phyloP scores from a whole-genome alignment of 2,113 vertebrate genomes.

The Crocuta crocuta region DNA sequence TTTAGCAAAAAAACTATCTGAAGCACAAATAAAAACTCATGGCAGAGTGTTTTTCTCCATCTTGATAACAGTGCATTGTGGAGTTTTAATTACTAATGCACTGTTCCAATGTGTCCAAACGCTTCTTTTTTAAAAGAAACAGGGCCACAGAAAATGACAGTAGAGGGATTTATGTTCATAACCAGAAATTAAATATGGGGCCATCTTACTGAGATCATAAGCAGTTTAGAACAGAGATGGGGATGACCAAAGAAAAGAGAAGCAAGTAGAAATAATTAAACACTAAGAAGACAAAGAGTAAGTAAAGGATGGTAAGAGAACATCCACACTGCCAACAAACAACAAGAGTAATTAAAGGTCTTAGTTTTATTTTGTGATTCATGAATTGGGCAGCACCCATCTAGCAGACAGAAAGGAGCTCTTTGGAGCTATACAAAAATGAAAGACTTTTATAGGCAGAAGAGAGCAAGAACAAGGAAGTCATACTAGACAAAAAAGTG shows the following conservation, averaged over 20 bases:
- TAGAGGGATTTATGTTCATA: neutral
- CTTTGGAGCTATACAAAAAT: neutral
- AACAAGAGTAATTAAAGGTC: neutral
- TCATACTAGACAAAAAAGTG: neutral
- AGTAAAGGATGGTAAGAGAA: neutral
- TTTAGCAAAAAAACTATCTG: neutral
- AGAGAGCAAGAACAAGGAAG: neutral
- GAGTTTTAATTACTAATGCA: neutral
- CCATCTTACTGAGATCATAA: neutral
- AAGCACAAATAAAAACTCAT: neutral
- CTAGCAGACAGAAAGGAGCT: neutral
- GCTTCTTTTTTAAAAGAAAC: neutral
- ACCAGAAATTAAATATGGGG: neutral
- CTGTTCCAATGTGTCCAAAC: neutral
- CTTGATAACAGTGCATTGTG: neutral
- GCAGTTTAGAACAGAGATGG: neutral
- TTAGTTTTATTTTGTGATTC: neutral
- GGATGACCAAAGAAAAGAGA: neutral
- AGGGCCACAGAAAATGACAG: neutral
- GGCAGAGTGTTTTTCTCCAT: neutral
- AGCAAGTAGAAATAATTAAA: neutral
- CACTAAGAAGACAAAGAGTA: neutral
- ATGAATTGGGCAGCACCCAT: neutral
- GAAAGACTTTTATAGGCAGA: neutral
- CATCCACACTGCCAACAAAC: neutral